Evolutionary conservation across 2,888 invertebrate genomes (phyloP), one percentile per base, ranked within the genome.

Genomic region (Pimpla rufipes): DNA sequence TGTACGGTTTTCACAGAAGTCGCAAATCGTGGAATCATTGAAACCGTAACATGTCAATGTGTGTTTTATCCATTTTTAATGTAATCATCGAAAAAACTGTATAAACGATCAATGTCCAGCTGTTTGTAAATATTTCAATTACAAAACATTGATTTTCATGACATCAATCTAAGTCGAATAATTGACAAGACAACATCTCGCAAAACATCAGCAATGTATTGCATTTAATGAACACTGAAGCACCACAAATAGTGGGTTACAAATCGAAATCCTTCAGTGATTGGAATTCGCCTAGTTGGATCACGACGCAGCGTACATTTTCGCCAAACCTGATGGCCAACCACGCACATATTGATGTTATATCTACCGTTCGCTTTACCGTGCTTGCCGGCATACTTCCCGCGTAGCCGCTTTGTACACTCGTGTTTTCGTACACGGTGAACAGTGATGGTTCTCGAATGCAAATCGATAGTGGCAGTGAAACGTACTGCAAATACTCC

Each of bases 401-500:
- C 59, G 57, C 23, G 10, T 57, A 47, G 57, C 40, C 70, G 81
- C 70, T 76, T 66, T 76, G 70, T 47, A 66, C 55, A 70, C 37
- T 23, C 13, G 55, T 64, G 71, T 40, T 67, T 66, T 77, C 71
- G 75, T 77, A 66, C 50, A 59, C 66, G 45, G 42, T 45, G 66
- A 37, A 66, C 45, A 66, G 78, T 40, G 67, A 79, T 70, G 62
- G 64, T 37, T 79, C 74, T 11, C 74, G 74, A 82, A 70, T 75
- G 23, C 64, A 67, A 79, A 79, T 82, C 79, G 74, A 82, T 82
- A 74, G 50, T 68, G 62, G 70, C 62, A 70, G 79, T 82, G 79
- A 82, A 82, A 79, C 79, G 74, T 70, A 74, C 50, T 78, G 68
- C 52, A 82, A 82, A 82, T 82, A 82, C 45, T 73, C 29, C 35